Base-by-base conservation (phyloP, 2,888 invertebrate genomes). In the Ophion ellenae region DNA sequence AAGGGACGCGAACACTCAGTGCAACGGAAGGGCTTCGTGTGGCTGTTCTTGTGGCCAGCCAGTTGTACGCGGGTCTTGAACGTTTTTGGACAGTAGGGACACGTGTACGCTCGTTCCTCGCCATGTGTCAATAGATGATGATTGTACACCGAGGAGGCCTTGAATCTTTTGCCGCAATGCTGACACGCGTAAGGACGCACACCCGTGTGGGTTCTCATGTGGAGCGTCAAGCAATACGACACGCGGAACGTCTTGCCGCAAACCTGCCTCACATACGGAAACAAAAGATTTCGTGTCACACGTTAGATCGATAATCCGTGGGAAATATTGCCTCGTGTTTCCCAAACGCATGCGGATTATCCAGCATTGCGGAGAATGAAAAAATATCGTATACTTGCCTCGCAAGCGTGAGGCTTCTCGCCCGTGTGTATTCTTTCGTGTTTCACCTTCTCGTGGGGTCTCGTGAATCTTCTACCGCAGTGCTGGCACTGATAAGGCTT, bases 391-490 rank as follows among this genome's bases (percentile, higher is more conserved):
- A 40, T 70, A 80, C 77, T 11, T 88, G 93, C 94, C 92, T 97
- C 97, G 90, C 97, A 97, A 79, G 96, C 95, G 90, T 97, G 97
- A 0, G 97, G 97, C 90, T 97, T 97, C 91, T 97, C 97, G 91
- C 97, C 97, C 0, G 97, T 97, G 89, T 97, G 97, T 90, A 97
- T 96, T n/a, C 97, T 95, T 93, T 97, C 97, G 90, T 97, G 97
- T 93, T 97, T 97, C 1, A 97, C 97, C 93, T 97, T 97, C 90
- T 97, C 97, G 89, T 97, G 97, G 0, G 97, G 97, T 64, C 97
- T 95, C 2, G 96, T 95, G 90, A 97, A 97, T 85, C 96, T 95
- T 79, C 97, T 95, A 0, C 96, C 96, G 90, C 97, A 97, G 91
- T 96, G 97, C 83, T 96, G 95, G 90, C 97, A 97, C 73, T 95